These are phyloP conservation scores for Cryptophagus acutangulus DNA, from an alignment of 2,888 invertebrate genomes.

Conservation along the genomic window DNA sequence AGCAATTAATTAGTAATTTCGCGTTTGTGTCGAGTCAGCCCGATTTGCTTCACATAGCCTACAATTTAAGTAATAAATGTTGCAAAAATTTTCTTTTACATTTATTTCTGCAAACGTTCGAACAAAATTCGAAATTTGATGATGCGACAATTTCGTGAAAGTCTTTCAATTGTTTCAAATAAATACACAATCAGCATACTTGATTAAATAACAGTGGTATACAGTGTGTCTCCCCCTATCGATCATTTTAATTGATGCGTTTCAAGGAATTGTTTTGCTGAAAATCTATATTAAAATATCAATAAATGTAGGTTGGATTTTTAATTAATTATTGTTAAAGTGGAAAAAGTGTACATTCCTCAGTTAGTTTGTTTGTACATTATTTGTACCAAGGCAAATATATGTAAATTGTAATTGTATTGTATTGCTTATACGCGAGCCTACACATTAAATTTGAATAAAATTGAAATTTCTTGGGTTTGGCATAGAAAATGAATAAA, in stretches of 20 bases:
- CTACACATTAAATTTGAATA: conserved; percentile 33
- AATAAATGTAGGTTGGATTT: too few species aligned
- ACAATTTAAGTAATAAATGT: too few species aligned
- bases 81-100: too few species aligned
- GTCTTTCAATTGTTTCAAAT: conserved; percentile 21
- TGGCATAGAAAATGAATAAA: conserved; percentile 25
- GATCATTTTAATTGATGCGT: too few species aligned
- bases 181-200: conserved; percentile 26
- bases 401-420: conserved; percentile 9
- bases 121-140: conserved; percentile 13
- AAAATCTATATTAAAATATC: too few species aligned
- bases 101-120: conserved; percentile 2
- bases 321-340: too few species aligned
- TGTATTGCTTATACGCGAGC: conserved; percentile 1
- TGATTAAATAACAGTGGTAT: conserved; percentile 15
- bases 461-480: conserved; percentile 40
- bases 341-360: conserved; percentile 1
- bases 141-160: conserved; percentile 25
- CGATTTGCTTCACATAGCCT: too few species aligned
- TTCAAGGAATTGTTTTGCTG: too few species aligned
- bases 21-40: too few species aligned
- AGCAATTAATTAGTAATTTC: too few species aligned
- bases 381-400: conserved; percentile 8
- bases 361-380: too few species aligned
- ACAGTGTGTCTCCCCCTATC: background rate